A percentile compares a stretch with the other conserved stretches of the same genome.
These are phyloP conservation scores for Erynnis tages DNA, from an alignment of 2,888 invertebrate genomes.

Conservation along the genomic window DNA sequence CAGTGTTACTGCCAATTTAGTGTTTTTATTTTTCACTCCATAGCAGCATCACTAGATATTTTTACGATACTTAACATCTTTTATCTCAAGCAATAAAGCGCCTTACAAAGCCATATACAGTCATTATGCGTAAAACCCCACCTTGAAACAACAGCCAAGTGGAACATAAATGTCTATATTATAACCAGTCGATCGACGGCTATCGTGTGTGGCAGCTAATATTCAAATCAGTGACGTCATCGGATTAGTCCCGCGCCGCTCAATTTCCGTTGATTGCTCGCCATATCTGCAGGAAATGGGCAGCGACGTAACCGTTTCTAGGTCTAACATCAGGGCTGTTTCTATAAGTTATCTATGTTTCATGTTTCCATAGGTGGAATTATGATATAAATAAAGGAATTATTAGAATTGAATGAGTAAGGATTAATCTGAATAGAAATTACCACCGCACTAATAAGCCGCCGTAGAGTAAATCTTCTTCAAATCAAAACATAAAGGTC, in stretches of 20 bases:
- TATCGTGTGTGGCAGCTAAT: constrained; percentile 31
- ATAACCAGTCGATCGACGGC: constrained; percentile 10
- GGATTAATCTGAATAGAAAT: too few species aligned
- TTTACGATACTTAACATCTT: background rate
- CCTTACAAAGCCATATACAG: constrained; percentile 3
- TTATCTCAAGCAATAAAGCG: background rate
- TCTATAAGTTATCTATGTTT: too few species aligned
- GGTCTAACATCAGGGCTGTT: constrained; percentile 8
- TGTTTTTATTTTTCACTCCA: too few species aligned
- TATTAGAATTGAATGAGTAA: too few species aligned
- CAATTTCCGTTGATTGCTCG: constrained; percentile 44
- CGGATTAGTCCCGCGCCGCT: constrained; percentile 37
- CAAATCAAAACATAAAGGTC: too few species aligned
- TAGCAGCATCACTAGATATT: too few species aligned
- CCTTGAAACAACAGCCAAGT: constrained; percentile 35
- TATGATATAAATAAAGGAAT: too few species aligned
- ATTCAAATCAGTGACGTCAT: constrained; percentile 37
- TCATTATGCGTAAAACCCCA: constrained; percentile 9
- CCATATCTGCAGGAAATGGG: constrained; percentile 25
- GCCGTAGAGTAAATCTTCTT: too few species aligned
- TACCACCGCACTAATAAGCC: too few species aligned
- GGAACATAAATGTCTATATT: constrained; percentile 43
- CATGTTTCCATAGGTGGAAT: too few species aligned
- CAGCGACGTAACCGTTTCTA: constrained; percentile 11
- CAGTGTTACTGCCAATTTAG: too few species aligned